These are phyloP conservation scores for Sprattus sprattus DNA, from an alignment of 2,113 vertebrate species.

Conservation along the genomic window DNA sequence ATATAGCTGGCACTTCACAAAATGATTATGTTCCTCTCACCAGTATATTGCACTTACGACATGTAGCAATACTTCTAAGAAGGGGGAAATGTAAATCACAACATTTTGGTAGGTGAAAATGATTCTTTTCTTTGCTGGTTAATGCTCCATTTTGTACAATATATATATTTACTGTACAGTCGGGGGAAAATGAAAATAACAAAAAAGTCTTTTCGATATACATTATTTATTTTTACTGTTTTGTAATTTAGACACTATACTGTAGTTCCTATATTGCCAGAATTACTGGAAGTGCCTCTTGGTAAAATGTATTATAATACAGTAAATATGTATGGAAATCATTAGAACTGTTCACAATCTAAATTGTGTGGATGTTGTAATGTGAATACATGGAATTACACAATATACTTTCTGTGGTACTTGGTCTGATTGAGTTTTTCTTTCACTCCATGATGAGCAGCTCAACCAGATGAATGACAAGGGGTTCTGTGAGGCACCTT, in stretches of 20 bases:
- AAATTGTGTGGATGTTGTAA: slow-evolving; percentile 85
- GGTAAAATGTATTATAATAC: slow-evolving; percentile 86
- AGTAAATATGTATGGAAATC: slow-evolving; percentile 85
- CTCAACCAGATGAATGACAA: not conserved
- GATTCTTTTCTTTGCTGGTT: slow-evolving; percentile 74
- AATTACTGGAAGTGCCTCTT: slow-evolving; percentile 96
- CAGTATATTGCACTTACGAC: slow-evolving; percentile 82
- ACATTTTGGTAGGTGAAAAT: slow-evolving; percentile 79
- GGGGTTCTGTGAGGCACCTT: not conserved
- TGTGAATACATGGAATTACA: slow-evolving; percentile 71
- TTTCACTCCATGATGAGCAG: not conserved
- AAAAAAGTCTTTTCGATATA: slow-evolving; percentile 79
- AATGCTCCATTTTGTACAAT: slow-evolving; percentile 87
- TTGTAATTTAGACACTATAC: slow-evolving; percentile 91
- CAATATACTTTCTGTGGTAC: slow-evolving; percentile 14
- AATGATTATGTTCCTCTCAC: slow-evolving; percentile 72
- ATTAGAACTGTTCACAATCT: slow-evolving; percentile 85
- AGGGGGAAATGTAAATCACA: slow-evolving; percentile 68
- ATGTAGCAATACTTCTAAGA: slow-evolving; percentile 83
- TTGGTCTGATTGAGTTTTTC: not conserved
- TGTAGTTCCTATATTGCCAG: slow-evolving; percentile 87
- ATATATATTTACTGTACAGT: slow-evolving; percentile 86
- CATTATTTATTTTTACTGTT: slow-evolving; percentile 96
- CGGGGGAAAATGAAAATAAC: slow-evolving; percentile 71
- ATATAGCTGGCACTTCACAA: slow-evolving; percentile 68